Percentiles rank a stretch among this genome's conserved stretches.
phyloP scores from a whole-genome alignment of 2,888 invertebrate species.

The Argyresthia albistria region DNA sequence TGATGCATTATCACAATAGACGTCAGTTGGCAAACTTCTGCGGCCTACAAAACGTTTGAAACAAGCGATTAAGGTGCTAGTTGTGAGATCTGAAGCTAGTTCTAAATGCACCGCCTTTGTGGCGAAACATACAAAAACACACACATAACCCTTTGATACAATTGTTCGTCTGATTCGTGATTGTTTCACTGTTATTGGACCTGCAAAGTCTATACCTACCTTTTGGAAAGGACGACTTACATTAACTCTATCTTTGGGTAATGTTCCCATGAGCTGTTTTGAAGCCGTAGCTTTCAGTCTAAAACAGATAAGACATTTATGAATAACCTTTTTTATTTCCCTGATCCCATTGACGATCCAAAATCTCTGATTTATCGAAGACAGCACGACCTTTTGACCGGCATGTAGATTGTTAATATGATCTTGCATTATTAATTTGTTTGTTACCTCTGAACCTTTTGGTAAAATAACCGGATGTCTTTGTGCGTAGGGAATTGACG shows the following conservation, averaged over 20 bases:
- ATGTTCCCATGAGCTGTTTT: slow-evolving; percentile 14
- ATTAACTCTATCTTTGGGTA: slow-evolving; percentile 8
- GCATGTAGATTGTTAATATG: slow-evolving; percentile 9
- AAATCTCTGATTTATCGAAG: slow-evolving; percentile 10
- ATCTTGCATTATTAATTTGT: slow-evolving; percentile 1
- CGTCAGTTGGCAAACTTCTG: slow-evolving; percentile 1
- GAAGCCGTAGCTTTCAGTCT: slow-evolving; percentile 10
- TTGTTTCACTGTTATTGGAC: slow-evolving; percentile 11
- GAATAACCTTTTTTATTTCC: slow-evolving; percentile 12
- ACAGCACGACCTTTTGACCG: slow-evolving; percentile 6
- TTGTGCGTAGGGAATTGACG: background rate
- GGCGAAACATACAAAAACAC: slow-evolving; percentile 11
- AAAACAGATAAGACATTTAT: slow-evolving; percentile 15
- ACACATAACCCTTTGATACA: slow-evolving; percentile 11
- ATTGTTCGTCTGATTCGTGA: slow-evolving; percentile 8
- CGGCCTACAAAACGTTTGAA: background rate
- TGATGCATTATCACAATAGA: background rate
- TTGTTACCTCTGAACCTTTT: background rate
- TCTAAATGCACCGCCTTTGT: slow-evolving; percentile 11
- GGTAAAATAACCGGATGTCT: slow-evolving; percentile 1
- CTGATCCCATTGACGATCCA: slow-evolving; percentile 13
- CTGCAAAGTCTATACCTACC: slow-evolving; percentile 12
- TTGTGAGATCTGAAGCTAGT: slow-evolving; percentile 4
- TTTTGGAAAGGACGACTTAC: slow-evolving; percentile 10
- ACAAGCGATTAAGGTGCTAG: background rate